Conservation (phyloP, 2,888 invertebrate genomes). For the Drosophila atroscutellata region DNA sequence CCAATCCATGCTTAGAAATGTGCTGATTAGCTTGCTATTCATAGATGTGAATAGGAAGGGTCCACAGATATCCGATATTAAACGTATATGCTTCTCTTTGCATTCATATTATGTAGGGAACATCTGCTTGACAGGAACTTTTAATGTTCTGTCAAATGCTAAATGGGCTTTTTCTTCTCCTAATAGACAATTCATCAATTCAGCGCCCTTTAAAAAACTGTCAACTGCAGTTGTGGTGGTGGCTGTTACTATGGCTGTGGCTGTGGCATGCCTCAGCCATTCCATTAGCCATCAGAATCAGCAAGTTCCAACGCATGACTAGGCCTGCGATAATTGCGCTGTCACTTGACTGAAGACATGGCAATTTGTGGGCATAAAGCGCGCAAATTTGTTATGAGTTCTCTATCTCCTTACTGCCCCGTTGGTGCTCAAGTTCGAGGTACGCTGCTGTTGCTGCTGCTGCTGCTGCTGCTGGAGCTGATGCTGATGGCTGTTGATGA, state of each 20-base stretch:
- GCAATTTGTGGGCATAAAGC: conserved; percentile 81
- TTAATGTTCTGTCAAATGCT: conserved; percentile 57
- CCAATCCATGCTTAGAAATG: background rate
- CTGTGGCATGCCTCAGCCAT: conserved; percentile 29
- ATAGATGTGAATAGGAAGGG: background rate
- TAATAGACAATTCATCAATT: conserved; percentile 79
- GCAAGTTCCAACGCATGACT: conserved; percentile 34
- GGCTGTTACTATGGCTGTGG: background rate
- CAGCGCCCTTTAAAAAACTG: conserved; percentile 66
- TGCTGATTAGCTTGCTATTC: background rate
- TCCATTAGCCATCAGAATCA: conserved; percentile 42
- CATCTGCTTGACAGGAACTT: conserved; percentile 32
- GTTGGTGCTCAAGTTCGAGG: conserved; percentile 4
- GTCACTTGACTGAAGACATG: conserved; percentile 80
- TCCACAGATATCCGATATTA: background rate
- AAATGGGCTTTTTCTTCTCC: conserved; percentile 44
- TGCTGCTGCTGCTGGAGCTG: conserved; percentile 2
- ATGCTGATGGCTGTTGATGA: conserved; percentile 65
- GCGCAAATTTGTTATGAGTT: conserved; percentile 78
- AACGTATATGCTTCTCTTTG: background rate
- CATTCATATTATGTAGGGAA: background rate
- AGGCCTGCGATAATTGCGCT: conserved; percentile 77
- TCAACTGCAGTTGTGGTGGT: conserved; percentile 64
- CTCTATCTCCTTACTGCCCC: background rate
- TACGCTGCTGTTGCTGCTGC: background rate